Base-by-base conservation (phyloP, 2,888 invertebrate species). In the Erebia epiphron region DNA sequence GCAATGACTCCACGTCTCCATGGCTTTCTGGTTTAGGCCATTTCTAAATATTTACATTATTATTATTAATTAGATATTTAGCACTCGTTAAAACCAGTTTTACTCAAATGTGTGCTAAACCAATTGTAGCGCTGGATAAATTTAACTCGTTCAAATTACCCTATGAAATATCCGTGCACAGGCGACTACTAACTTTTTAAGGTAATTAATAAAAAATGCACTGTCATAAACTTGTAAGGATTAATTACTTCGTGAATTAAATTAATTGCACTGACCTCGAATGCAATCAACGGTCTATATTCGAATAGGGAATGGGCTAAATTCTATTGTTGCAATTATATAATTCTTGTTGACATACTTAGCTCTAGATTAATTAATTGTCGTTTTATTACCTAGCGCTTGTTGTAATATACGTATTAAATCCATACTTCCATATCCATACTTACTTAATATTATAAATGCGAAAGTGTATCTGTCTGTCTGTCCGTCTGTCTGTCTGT, bases 191-290 rank as follows among this genome's bases (percentile, higher is more conserved):
- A 49, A 67, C 35, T 61, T 69, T 50, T 70, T 26, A 54, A 56
- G 66, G 18, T 5, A 35, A 0, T 35, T 35, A 56, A 54, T 49
- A 67, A 70, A 69, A 70, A 70, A 67, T 67, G 49, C 18, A 65
- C 26, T 71, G 64, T 63, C 26, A 64, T 68, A 54, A 60, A 72
- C 61, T 60, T 62, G 56, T 52, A 54, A 49, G 43, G 57, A 69
- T 67, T 67, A 54, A 66, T 67, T 72, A 64, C 52, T 72, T 66
- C 35, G 56, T 66, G 58, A 62, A 61, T 49, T 66, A 70, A 56
- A 66, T 70, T 64, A 62, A 71, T 73, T 69, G 64, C 70, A 68
- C 43, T 61, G 75, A 74, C 76, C 76, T 76, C 71, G 72, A 68
- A 54, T 43, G 57, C 70, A 73, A 76, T 75, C 72, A 72, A 58